phyloP scores from a whole-genome alignment of 1,140 invertebrate genomes.

The Bradynema listronoti region DNA sequence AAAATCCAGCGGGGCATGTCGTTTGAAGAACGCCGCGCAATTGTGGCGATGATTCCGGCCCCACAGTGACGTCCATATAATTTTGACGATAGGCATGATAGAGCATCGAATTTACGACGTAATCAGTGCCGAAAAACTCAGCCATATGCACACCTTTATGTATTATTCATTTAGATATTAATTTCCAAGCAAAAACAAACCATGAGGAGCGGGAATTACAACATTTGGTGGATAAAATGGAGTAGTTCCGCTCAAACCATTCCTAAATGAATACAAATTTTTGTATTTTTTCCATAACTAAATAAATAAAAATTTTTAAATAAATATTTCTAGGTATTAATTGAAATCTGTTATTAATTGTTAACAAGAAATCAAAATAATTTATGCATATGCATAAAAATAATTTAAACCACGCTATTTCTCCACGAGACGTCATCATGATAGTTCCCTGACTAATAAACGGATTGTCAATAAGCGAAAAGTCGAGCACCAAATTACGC shows the following conservation, averaged over 20 bases:
- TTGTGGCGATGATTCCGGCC: slow-evolving; percentile 43
- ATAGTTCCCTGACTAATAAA: slow-evolving; percentile 53
- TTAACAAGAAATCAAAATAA: too few relatives aligned
- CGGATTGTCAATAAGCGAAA: slow-evolving; percentile 47
- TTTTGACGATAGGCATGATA: slow-evolving; percentile 54
- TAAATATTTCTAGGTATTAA: slow-evolving; percentile 1
- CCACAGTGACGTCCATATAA: slow-evolving; percentile 52
- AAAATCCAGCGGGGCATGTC: slow-evolving; percentile 49
- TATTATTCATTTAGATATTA: slow-evolving; percentile 1
- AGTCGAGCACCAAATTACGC: slow-evolving; percentile 52
- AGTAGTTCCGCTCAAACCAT: slow-evolving; percentile 53
- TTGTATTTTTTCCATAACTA: too few relatives aligned
- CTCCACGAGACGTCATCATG: slow-evolving; percentile 51
- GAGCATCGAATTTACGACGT: slow-evolving; percentile 57
- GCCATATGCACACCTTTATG: slow-evolving; percentile 52
- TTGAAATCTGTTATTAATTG: neutral
- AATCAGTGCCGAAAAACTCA: slow-evolving; percentile 55
- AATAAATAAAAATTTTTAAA: slow-evolving; percentile 43
- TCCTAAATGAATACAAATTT: too few relatives aligned
- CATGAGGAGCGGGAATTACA: slow-evolving; percentile 50
- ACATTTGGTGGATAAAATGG: slow-evolving; percentile 56
- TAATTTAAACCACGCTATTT: slow-evolving; percentile 46
- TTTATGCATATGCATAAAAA: too few relatives aligned
- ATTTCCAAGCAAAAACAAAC: slow-evolving; percentile 13
- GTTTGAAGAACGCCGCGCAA: slow-evolving; percentile 49